Base-by-base conservation (phyloP, 2,113 vertebrate species). In the Dendrocopos noguchii region DNA sequence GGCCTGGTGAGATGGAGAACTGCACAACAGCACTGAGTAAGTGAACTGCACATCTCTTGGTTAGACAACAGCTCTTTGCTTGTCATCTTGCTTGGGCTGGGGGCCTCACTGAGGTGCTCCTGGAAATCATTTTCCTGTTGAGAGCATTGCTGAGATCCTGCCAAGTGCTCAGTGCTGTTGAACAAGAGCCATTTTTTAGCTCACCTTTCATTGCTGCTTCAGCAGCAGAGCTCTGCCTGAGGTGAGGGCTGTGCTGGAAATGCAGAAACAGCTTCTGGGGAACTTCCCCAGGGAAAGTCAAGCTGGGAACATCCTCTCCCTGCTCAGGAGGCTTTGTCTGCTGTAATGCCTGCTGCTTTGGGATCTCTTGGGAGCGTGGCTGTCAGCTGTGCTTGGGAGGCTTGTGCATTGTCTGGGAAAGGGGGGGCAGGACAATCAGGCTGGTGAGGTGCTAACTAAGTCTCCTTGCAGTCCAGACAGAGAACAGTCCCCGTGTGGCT, bases 1-100 rank as follows among this genome's bases (percentile, higher is more conserved):
- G 93, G 27, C 91, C 90, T 12, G 96, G 95, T 52, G 97, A 97
- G 20, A 95, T 97, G 8, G 92, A 98, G 14, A 98, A 98, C 78
- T 98, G 98, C 76, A 98, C 98, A 13, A 98, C 97, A 27, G 95
- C 97, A 0, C 84, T 97, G 76, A 95, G 98, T 98, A 93, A 97
- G 95, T 80, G 6, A 47, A 2, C 28, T 31, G 39, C 33, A n/a
- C 29, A 47, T 7, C 15, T 31, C 50, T 11, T 22, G 4, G 55
- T 7, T 21, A 33, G 25, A 15, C 24, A 27, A 13, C 47, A 39
- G 12, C 3, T 12, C 15, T 70, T 73, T 18, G 46, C 14, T 66
- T 88, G 55, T 60, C 10, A 8, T 42, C 61, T 50, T 74, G 21
- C 34, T 39, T 14, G 68, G 39, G 44, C 59, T 70, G 59, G 46